Evolutionary conservation across 2,113 vertebrate species (phyloP).

Genomic region (Mobula birostris): DNA sequence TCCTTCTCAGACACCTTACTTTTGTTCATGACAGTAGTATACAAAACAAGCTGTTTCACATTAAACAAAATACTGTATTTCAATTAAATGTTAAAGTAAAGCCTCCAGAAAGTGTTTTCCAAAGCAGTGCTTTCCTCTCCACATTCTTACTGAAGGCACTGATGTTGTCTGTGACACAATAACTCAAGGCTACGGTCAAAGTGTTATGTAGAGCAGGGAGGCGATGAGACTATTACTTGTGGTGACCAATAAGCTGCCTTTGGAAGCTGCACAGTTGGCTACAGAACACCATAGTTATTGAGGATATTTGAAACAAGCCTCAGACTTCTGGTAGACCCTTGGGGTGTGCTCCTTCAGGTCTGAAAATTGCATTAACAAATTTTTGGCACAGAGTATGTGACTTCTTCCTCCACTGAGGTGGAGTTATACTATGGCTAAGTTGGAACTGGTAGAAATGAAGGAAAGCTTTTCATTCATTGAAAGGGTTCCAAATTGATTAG

Average conservation of each 20-base stretch:
- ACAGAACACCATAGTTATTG: neutral
- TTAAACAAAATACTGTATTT: conserved; percentile 20
- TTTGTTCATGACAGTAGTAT: neutral
- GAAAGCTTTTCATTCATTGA: neutral
- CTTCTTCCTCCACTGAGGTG: too few relatives aligned
- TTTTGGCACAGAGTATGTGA: too few relatives aligned
- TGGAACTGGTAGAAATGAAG: neutral
- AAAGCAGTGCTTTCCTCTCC: neutral
- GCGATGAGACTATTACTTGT: neutral
- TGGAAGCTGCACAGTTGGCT: neutral
- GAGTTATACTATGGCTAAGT: neutral
- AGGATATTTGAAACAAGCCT: neutral
- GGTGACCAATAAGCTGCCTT: neutral
- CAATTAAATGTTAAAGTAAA: conserved; percentile 8
- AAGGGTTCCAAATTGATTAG: neutral
- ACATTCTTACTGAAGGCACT: neutral
- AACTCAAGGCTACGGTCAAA: neutral
- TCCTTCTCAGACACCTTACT: conserved; percentile 18
- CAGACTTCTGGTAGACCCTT: neutral
- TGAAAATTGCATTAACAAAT: too few relatives aligned
- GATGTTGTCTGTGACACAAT: neutral
- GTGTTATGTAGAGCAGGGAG: neutral
- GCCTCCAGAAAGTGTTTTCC: neutral
- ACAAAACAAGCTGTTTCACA: conserved; percentile 20
- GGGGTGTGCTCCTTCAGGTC: too few relatives aligned